A percentile compares a stretch with the other conserved stretches of the same genome.
Evolutionary conservation across 2,797 vertebrate species (phyloP).

Genomic region (Trachops cirrhosus): DNA sequence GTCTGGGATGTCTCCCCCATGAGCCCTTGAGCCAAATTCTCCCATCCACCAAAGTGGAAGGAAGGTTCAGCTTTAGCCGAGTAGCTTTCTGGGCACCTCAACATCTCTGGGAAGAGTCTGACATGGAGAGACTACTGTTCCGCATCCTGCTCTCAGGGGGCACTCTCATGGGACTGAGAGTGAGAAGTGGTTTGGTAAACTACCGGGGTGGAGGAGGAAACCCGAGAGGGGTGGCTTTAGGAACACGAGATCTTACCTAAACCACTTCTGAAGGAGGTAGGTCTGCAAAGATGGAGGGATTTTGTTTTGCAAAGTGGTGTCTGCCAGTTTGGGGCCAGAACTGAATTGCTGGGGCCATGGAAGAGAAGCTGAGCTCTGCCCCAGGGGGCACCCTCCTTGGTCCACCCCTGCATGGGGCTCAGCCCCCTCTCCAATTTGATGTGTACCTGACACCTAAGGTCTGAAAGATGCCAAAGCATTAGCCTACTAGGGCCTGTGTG

Average conservation of each 20-base stretch:
- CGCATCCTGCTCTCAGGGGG: neutral
- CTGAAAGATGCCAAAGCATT: neutral
- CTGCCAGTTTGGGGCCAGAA: neutral
- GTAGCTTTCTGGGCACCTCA: neutral
- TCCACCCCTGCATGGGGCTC: neutral
- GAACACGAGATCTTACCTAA: neutral
- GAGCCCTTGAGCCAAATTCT: neutral
- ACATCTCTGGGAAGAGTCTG: neutral
- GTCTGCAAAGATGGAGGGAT: neutral
- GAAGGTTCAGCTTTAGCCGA: neutral
- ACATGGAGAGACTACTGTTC: neutral
- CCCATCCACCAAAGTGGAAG: neutral
- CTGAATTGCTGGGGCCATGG: neutral
- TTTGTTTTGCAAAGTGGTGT: neutral
- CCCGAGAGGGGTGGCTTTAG: neutral
- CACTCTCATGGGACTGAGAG: neutral
- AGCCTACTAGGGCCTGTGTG: neutral
- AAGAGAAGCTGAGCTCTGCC: neutral
- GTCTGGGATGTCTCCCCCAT: neutral
- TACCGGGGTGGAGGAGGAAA: neutral
- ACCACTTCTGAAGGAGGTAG: neutral
- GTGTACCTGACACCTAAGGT: neutral
- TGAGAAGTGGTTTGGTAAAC: neutral
- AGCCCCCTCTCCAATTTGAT: neutral
- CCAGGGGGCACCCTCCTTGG: neutral